Base-by-base conservation (phyloP, 2,888 invertebrate species). In the Vannuccia rotundouncinata region DNA sequence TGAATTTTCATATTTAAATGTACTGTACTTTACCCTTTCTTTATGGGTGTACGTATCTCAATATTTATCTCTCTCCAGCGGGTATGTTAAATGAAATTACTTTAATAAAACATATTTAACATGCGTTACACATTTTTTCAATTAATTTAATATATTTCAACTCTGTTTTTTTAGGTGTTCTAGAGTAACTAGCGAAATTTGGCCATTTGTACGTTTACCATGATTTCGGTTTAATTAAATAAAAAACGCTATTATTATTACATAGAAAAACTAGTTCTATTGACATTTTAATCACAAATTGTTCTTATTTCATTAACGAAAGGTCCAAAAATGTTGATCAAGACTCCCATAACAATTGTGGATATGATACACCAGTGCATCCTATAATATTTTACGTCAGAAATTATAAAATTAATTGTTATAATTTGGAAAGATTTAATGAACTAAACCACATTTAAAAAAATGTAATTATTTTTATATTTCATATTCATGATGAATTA, bases 231-330 rank as follows among this genome's bases (percentile, higher is more conserved):
- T 45, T 45, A 45, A 45, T 45, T 45, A 45, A 10, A 45, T 10
- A 45, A 45, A 45, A 45, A 45, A 10, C 17, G 17, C 5, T 45
- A 45, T 45, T 45, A 45, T 45, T 45, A 45, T 45, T 45, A 45
- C 45, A 45, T 45, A 45, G 10, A 45, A 45, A 45, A 45, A 45
- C 17, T 10, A 45, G 17, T 45, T 45, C 17, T 45, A 45, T 66
- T 66, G 66, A 27, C 66, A 66, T 66, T 66, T 66, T 66, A 66
- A 66, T 66, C 66, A 66, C 66, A 66, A 22, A 66, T 66, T 66
- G 66, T 66, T 66, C 66, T 66, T 66, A 66, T 66, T 66, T 66
- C 66, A 66, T 66, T 66, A 22, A 66, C 22, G 25, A 66, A 66
- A 66, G 66, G 22, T 66, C 66, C 66, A 17, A 13, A 66, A 66